phyloP scores from a whole-genome alignment of 2,797 vertebrate species.

The Prunella strophiata region DNA sequence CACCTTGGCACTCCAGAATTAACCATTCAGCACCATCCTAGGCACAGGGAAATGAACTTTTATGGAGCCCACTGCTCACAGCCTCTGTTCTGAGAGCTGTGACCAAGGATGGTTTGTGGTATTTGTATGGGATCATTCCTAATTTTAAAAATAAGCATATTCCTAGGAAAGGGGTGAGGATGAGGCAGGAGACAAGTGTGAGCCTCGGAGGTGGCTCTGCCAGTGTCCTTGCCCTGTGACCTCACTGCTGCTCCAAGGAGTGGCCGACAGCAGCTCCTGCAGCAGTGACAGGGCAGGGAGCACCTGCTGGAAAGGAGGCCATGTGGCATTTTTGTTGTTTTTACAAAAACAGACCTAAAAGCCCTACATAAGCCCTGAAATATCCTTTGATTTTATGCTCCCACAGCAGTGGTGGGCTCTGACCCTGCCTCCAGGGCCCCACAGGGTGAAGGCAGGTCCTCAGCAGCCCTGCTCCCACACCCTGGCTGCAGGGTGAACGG shows the following conservation, averaged over 20 bases:
- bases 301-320: neutral
- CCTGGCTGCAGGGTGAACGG: accelerated
- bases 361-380: neutral
- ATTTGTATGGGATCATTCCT: neutral
- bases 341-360: neutral
- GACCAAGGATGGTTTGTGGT: neutral
- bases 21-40: neutral
- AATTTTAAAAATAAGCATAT: neutral
- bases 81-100: neutral
- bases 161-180: neutral
- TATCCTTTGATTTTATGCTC: neutral
- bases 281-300: neutral
- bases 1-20: neutral
- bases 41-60: neutral
- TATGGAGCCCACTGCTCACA: neutral
- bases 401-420: neutral
- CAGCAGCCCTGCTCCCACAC: neutral
- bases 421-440: too few relatives aligned
- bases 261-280: accelerated
- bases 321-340: accelerated
- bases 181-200: accelerated
- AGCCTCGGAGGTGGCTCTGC: neutral
- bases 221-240: neutral
- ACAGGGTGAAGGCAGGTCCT: neutral
- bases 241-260: accelerated